Percentiles rank a stretch among this genome's conserved stretches.
Evolutionary conservation across 1,140 invertebrate species (phyloP).

Genomic region (Meteorus sp.): DNA sequence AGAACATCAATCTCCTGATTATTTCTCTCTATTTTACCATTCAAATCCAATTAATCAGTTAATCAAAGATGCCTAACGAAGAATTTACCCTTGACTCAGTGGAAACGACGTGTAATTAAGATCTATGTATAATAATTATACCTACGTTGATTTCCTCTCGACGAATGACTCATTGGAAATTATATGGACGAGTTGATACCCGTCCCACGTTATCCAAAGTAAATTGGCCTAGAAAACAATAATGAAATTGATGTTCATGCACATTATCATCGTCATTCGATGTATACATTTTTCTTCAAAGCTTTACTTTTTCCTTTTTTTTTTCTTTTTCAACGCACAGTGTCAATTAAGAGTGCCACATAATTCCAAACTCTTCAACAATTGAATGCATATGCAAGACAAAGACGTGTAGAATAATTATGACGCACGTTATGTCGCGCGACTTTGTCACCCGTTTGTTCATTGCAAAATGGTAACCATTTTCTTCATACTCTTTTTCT

Average conservation of each 20-base stretch:
- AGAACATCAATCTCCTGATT: constrained; percentile 18
- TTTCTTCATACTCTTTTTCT: constrained; percentile 2
- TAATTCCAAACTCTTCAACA: too few relatives aligned
- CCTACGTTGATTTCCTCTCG: constrained; percentile 12
- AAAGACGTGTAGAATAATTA: too few relatives aligned
- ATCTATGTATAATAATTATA: constrained; percentile 2
- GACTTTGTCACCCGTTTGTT: neutral
- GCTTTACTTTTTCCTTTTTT: too few relatives aligned
- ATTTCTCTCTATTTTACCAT: neutral
- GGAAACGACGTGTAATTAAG: neutral
- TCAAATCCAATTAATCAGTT: neutral
- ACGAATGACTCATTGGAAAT: constrained; percentile 15
- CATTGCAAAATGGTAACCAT: neutral
- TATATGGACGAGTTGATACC: neutral
- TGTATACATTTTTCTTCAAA: too few relatives aligned
- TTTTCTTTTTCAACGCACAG: too few relatives aligned
- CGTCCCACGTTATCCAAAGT: constrained; percentile 2
- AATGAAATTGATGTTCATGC: neutral
- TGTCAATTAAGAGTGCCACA: too few relatives aligned
- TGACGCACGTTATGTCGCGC: neutral
- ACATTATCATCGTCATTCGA: neutral
- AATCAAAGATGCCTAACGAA: neutral
- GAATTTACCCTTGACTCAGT: neutral
- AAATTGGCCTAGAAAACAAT: constrained; percentile 1
- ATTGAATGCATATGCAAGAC: neutral